phyloP scores from a whole-genome alignment of 2,797 vertebrate genomes.

The Cynopterus sphinx region DNA sequence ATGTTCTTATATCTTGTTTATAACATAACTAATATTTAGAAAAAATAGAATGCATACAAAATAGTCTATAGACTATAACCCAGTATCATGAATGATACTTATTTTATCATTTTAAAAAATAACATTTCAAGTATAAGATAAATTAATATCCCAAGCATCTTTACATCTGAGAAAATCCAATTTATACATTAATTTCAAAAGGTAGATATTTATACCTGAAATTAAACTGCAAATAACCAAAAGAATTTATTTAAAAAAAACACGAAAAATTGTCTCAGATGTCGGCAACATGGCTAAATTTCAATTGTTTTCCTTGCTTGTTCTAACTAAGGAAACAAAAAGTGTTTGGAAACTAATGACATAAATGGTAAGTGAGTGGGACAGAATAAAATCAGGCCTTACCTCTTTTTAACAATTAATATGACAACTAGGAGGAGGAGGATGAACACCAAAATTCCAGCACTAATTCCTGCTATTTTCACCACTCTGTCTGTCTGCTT shows the following conservation, averaged over 20 bases:
- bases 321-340: slow-evolving; percentile 17
- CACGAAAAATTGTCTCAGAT: slow-evolving; percentile 34
- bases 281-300: neutral
- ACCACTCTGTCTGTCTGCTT: slow-evolving; percentile 98
- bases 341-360: neutral
- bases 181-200: slow-evolving; percentile 5
- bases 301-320: neutral
- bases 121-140: neutral
- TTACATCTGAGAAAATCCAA: slow-evolving; percentile 29
- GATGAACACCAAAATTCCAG: slow-evolving; percentile 96
- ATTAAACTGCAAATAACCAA: slow-evolving; percentile 31
- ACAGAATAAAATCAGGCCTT: slow-evolving; percentile 78
- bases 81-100: neutral
- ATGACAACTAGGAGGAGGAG: slow-evolving; percentile 96
- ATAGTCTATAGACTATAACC: slow-evolving; percentile 9
- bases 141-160: neutral
- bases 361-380: neutral
- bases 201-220: neutral
- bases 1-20: slow-evolving; percentile 21
- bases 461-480: slow-evolving; percentile 98
- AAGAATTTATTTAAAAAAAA: slow-evolving; percentile 41
- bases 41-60: slow-evolving; percentile 47
- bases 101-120: neutral
- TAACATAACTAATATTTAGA: neutral
- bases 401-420: slow-evolving; percentile 98